Evolutionary conservation across 1,140 invertebrate genomes (phyloP).

Genomic region (Drosophila teissieri): DNA sequence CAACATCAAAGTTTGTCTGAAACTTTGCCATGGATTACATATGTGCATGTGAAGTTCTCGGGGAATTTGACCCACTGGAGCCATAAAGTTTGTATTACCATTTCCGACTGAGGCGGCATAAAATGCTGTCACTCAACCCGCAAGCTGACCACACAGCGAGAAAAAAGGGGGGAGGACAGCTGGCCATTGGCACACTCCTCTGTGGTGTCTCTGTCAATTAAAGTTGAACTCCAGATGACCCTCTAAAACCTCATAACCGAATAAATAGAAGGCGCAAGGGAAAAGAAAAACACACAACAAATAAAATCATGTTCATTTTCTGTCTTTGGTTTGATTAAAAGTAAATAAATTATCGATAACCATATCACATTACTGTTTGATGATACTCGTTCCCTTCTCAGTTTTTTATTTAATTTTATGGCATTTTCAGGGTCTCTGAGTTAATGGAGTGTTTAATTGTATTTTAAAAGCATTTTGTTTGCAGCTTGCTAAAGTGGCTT

Average conservation of each 20-base stretch:
- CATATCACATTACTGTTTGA: constrained; percentile 51
- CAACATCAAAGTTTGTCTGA: constrained; percentile 27
- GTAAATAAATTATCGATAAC: constrained; percentile 65
- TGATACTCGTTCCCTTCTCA: constrained; percentile 6
- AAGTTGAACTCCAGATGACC: constrained; percentile 47
- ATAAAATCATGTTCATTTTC: constrained; percentile 46
- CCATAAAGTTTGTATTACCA: constrained; percentile 48
- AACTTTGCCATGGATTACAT: constrained; percentile 24
- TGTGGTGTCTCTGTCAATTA: constrained; percentile 38
- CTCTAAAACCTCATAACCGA: constrained; percentile 36
- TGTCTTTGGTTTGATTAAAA: constrained; percentile 66
- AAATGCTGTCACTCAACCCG: constrained; percentile 45
- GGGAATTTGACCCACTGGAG: constrained; percentile 38
- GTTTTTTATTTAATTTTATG: constrained; percentile 17
- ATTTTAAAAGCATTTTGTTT: constrained; percentile 54
- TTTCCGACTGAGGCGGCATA: constrained; percentile 47
- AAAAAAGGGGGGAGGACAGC: constrained; percentile 33
- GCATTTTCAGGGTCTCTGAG: constrained; percentile 9
- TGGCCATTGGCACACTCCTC: constrained; percentile 43
- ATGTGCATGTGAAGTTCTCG: constrained; percentile 18
- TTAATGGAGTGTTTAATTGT: constrained; percentile 41
- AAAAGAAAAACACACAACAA: constrained; percentile 3
- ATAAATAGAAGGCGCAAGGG: constrained; percentile 20
- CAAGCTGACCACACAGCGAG: constrained; percentile 43
- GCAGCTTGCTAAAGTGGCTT: constrained; percentile 18